These are phyloP conservation scores for Drosophila nigritarsus DNA, from an alignment of 2,888 invertebrate genomes.

Conservation along the genomic window DNA sequence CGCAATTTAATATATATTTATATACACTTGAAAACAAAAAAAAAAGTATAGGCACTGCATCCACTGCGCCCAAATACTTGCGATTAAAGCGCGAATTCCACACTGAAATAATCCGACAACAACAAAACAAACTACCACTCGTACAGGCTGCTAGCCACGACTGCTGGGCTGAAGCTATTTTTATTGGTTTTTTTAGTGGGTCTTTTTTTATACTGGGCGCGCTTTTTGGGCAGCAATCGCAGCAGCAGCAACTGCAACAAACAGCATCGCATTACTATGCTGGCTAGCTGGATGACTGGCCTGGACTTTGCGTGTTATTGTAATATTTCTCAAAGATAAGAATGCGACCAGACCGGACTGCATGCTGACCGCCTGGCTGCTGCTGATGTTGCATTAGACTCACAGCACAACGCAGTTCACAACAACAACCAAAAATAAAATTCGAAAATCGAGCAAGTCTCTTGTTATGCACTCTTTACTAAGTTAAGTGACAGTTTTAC, in stretches of 20 bases:
- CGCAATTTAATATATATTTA: background rate
- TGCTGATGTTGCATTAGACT: slow-evolving; percentile 28
- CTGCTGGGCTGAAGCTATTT: slow-evolving; percentile 29
- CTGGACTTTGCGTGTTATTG: slow-evolving; percentile 85
- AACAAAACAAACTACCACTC: slow-evolving; percentile 22
- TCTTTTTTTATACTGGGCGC: slow-evolving; percentile 4
- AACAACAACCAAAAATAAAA: slow-evolving; percentile 56
- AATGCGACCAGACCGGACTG: slow-evolving; percentile 82
- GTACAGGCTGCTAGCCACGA: slow-evolving; percentile 22
- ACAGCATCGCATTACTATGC: slow-evolving; percentile 29
- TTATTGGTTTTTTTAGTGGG: slow-evolving; percentile 15
- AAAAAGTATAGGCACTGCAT: slow-evolving; percentile 4
- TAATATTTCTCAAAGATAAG: slow-evolving; percentile 85
- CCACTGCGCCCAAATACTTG: slow-evolving; percentile 39
- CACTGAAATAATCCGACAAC: slow-evolving; percentile 20
- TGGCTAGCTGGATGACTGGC: slow-evolving; percentile 20
- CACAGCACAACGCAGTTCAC: slow-evolving; percentile 52
- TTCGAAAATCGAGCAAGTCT: slow-evolving; percentile 40
- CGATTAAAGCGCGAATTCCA: slow-evolving; percentile 47
- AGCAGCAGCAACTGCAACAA: slow-evolving; percentile 13
- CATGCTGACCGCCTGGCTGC: slow-evolving; percentile 27
- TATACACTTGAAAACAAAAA: background rate
- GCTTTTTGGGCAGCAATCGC: slow-evolving; percentile 39
- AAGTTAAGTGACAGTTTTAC: slow-evolving; percentile 64
- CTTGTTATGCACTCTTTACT: slow-evolving; percentile 48